A percentile compares a stretch with the other conserved stretches of the same genome.
Evolutionary conservation across 2,113 vertebrate genomes (phyloP).

Genomic region (Tragelaphus strepsiceros): DNA sequence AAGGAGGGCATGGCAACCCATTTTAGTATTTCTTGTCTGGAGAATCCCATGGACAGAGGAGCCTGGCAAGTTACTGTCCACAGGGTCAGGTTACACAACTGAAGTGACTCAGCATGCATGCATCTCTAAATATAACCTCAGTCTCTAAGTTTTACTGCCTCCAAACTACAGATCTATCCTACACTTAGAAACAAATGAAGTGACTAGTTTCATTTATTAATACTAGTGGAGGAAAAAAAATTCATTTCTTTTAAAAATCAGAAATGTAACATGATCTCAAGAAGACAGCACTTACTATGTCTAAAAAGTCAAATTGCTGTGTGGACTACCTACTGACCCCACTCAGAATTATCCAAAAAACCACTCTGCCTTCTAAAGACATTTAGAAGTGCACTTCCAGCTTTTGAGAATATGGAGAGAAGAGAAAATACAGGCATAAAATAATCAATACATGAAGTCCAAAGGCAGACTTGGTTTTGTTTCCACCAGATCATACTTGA

Average conservation of each 20-base stretch:
- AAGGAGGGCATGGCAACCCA: not conserved
- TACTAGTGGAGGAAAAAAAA: not conserved
- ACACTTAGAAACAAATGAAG: not conserved
- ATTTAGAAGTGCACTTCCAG: not conserved
- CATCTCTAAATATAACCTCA: not conserved
- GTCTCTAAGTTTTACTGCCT: not conserved
- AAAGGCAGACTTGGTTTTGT: not conserved
- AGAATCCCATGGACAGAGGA: not conserved
- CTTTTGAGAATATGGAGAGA: not conserved
- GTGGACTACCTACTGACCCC: not conserved
- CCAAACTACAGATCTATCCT: not conserved
- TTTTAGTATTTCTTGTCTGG: not conserved
- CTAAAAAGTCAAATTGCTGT: not conserved
- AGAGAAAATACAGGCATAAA: not conserved
- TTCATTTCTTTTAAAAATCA: not conserved
- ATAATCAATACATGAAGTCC: not conserved
- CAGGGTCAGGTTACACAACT: not conserved
- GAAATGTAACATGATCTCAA: not conserved
- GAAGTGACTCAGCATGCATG: not conserved
- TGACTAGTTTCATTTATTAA: not conserved
- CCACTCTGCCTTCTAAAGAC: not conserved
- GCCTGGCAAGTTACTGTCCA: not conserved
- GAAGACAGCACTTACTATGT: not conserved
- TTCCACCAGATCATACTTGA: not conserved
- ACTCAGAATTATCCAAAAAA: not conserved